Base-by-base conservation (phyloP, 2,113 vertebrate genomes). In the Natator depressus region DNA sequence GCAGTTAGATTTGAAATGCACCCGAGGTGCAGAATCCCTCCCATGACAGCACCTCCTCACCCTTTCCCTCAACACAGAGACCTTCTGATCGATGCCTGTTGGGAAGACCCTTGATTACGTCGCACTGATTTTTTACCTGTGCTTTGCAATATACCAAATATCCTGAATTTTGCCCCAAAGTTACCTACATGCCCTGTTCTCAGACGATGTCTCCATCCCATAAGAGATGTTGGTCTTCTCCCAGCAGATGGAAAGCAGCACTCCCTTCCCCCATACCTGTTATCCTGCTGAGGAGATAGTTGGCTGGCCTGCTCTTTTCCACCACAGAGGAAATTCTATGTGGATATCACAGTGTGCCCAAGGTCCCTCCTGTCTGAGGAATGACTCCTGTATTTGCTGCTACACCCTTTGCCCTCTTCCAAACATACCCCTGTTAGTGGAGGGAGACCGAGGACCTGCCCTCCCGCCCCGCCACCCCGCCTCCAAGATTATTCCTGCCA, bases 321-420 rank as follows among this genome's bases (percentile, higher is more conserved):
- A 1, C 35, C 10, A 0, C 0, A 4, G 72, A 69, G 6, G 11
- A 75, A n/a, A 25, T 78, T 1, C 7, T 10, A 51, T 11, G 22
- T 82, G n/a, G 11, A 42, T 5, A 42, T 57, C 65, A 19, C 22
- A 57, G 17, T 2, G 0, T 51, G 78, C 2, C 47, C 0, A 0
- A 9, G 24, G 3, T 6, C 2, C 9, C 50, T 22, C 57, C 88
- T 3, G 9, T 11, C 65, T 72, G 49, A 35, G 53, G 65, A 55
- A 31, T 6, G 13, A 8, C 17, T 84, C 75, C 87, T 80, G 8
- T 42, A 35, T 53, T 51, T 87, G 35, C 20, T 3, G 8, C 31
- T 47, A 4, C 75, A 79, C 4, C 88, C 65, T 88, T 49, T 62
- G 16, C 24, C 57, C 6, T 50, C 4, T 35, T 17, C 42, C 50